Evolutionary conservation across 2,888 invertebrate genomes (phyloP).

Genomic region (Mimumesa dahlbomi): DNA sequence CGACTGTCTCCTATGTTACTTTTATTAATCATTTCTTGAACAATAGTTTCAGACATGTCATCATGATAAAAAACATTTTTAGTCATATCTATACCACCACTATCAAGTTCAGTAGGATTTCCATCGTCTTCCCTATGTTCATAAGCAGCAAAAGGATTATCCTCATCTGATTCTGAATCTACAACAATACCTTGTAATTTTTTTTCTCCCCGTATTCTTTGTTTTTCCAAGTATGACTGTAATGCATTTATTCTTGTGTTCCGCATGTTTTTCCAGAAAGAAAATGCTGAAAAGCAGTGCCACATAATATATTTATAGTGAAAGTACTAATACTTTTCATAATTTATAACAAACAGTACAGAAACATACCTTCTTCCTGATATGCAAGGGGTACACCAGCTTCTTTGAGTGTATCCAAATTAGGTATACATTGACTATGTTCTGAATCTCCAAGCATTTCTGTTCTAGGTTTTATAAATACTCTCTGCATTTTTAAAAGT

Average conservation of each 20-base stretch:
- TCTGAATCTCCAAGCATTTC: conserved; percentile 76
- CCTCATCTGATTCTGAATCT: conserved; percentile 74
- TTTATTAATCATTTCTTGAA: too few species aligned
- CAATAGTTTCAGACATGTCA: not conserved
- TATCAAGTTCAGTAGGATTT: conserved; percentile 6
- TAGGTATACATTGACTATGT: conserved; percentile 69
- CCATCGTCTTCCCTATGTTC: conserved; percentile 52
- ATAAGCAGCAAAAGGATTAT: conserved; percentile 71
- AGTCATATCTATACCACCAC: not conserved
- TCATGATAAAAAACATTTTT: not conserved
- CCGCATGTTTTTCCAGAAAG: conserved; percentile 69
- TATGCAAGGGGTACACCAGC: conserved; percentile 73
- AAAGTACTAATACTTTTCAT: too few species aligned
- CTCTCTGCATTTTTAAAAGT: conserved; percentile 85
- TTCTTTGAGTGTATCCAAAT: conserved; percentile 65
- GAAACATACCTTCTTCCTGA: conserved; percentile 67
- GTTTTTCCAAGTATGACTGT: conserved; percentile 71
- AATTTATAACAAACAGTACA: not conserved
- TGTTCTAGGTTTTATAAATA: conserved; percentile 82
- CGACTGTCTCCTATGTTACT: too few species aligned
- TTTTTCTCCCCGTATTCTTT: conserved; percentile 70
- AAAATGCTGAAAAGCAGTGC: conserved; percentile 64
- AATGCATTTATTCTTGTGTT: conserved; percentile 69
- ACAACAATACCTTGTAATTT: conserved; percentile 68
- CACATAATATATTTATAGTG: too few species aligned